Percentiles rank a stretch among this genome's conserved stretches.
Conservation (phyloP, 2,797 vertebrate genomes). For the Rhynchonycteris naso region DNA sequence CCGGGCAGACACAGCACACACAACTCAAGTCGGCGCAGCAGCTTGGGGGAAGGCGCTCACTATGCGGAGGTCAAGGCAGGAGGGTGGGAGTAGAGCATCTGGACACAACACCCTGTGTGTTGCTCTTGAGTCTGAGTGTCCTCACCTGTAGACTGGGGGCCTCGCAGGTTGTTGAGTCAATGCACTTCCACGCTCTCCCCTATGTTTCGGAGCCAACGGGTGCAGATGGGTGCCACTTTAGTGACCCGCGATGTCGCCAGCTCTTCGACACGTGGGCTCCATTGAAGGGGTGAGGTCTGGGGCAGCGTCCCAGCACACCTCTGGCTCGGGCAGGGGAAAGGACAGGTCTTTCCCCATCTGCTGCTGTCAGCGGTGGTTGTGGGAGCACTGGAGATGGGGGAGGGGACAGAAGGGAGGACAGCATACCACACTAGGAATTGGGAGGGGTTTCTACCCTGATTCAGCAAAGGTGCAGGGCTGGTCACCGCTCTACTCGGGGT, state of each 20-base stretch:
- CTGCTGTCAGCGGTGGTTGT: background rate
- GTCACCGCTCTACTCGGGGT: background rate
- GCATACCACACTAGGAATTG: accelerated
- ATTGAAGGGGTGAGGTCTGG: background rate
- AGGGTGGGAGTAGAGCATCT: accelerated
- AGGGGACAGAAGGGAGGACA: background rate
- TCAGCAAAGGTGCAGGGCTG: background rate
- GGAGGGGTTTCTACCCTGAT: background rate
- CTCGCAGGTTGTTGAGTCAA: accelerated
- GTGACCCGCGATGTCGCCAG: background rate
- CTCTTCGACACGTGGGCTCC: background rate
- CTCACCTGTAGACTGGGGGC: background rate
- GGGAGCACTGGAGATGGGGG: background rate
- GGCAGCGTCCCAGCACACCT: background rate
- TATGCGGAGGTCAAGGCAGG: accelerated
- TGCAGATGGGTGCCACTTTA: background rate
- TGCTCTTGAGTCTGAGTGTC: background rate
- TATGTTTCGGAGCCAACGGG: background rate
- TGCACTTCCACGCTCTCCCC: accelerated
- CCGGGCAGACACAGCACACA: accelerated
- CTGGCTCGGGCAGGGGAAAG: background rate
- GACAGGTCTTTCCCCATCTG: background rate
- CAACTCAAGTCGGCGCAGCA: accelerated
- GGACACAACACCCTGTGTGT: accelerated
- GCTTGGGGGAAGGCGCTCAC: background rate